Evolutionary conservation across 1,140 invertebrate genomes (phyloP), one percentile per base, ranked within the genome.

Genomic region (Drosophila sechellia): DNA sequence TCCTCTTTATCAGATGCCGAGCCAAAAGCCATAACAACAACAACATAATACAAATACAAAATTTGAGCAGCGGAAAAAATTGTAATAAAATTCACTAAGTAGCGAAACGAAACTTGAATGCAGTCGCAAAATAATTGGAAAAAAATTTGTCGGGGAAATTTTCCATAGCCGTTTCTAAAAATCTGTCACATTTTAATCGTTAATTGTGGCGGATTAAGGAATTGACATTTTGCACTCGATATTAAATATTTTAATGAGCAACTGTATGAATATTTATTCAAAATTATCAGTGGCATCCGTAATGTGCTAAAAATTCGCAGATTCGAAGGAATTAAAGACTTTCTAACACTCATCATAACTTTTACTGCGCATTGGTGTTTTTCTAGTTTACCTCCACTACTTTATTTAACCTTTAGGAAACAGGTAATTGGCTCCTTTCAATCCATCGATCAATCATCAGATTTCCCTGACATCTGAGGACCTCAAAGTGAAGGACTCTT

Each of bases 11-110:
- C 65, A 57, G 53, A 27, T 49, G 22, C 31, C 31, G 46, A 57
- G 72, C 70, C 71, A 74, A 75, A 75, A 74, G 35, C 59, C 72
- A 74, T 73, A 63, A 61, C 20, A 73, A 52, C 25, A 48, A 46
- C 61, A 73, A 31, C 31, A 37, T 12, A 68, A 31, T 35, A 58
- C 20, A 39, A 63, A 69, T 39, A 60, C 37, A 50, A 68, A 68
- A 45, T 39, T 54, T 45, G 46, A 46, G 25, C 39, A 46, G 22
- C 61, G 40, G 40, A 11, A 12, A 58, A 39, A 73, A 69, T 31
- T 40, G 22, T 42, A 64, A 72, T 40, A 70, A 74, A 48, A 64
- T 58, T 10, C 20, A 20, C 10, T 15, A 48, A 71, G 10, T 35
- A 12, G 49, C 49, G 17, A 70, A 70, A 49, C 27, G 63, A 25